Percentiles rank a stretch among this genome's conserved stretches.
Evolutionary conservation across 23 tunicate genomes (phyloP).

Genomic region (Ciona savignyi): DNA sequence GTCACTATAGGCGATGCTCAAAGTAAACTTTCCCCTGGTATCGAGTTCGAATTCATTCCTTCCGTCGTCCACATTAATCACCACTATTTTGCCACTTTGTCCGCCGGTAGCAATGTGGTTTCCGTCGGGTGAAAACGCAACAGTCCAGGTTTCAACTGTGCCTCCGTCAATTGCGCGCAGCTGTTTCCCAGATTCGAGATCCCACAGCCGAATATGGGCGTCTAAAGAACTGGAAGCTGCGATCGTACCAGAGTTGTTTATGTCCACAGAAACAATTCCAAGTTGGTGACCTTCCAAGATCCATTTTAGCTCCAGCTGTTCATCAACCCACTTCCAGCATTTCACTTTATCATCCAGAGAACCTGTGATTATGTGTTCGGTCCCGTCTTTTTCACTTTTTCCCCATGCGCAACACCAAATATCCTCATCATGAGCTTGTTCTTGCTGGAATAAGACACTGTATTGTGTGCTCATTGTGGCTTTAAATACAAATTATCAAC

Average conservation of each 20-base stretch:
- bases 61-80: constrained; percentile 86
- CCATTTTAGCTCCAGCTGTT: constrained; percentile 84
- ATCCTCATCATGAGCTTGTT: constrained; percentile 96
- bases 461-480: constrained; percentile 82
- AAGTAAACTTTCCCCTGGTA: constrained; percentile 89
- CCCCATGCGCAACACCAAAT: constrained; percentile 99
- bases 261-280: constrained; percentile 85
- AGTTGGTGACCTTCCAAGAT: constrained; percentile 89
- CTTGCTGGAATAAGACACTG: constrained; percentile 89
- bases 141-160: constrained; percentile 92
- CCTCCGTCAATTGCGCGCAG: constrained; percentile 88
- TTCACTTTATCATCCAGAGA: constrained; percentile 88
- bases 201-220: constrained; percentile 94
- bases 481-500: too few species aligned
- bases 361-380: constrained; percentile 94
- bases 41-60: constrained; percentile 76
- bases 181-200: constrained; percentile 82
- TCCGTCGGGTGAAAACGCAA: constrained; percentile 86
- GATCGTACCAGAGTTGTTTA: constrained; percentile 70
- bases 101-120: constrained; percentile 94
- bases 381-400: constrained; percentile 84
- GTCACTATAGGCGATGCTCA: constrained; percentile 89
- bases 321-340: constrained; percentile 99
- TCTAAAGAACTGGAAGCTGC: constrained; percentile 96
- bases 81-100: constrained; percentile 69